phyloP scores from a whole-genome alignment of 2,113 vertebrate species.

The Coturnix japonica region DNA sequence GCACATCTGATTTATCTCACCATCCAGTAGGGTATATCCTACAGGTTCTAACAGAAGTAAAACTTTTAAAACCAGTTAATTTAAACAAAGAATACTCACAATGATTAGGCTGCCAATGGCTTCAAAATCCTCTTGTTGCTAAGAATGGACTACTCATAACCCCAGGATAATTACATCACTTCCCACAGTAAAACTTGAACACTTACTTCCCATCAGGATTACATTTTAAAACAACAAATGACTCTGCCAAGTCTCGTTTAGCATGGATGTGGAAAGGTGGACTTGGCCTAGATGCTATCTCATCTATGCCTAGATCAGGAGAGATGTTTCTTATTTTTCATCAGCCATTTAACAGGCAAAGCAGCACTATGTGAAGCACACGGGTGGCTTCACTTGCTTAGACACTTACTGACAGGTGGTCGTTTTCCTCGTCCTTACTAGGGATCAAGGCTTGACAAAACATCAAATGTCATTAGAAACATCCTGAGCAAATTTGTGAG shows the following conservation, averaged over 20 bases:
- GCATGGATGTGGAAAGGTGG: background rate
- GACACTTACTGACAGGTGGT: background rate
- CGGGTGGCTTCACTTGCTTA: background rate
- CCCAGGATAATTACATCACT: background rate
- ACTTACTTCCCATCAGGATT: background rate
- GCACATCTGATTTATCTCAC: background rate
- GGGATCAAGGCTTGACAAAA: background rate
- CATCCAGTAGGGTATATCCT: background rate
- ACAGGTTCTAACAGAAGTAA: background rate
- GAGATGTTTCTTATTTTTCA: background rate
- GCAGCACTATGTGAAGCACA: background rate
- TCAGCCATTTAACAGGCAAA: background rate
- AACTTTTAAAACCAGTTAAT: background rate
- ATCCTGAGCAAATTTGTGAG: background rate
- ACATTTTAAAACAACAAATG: background rate
- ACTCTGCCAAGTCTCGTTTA: background rate
- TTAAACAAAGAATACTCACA: background rate
- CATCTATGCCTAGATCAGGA: background rate
- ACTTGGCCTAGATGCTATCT: background rate
- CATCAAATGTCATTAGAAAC: background rate
- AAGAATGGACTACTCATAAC: background rate
- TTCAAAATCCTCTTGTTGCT: background rate
- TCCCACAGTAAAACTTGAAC: background rate
- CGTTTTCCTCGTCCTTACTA: background rate
- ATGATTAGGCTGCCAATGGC: background rate